Evolutionary conservation across 2,113 vertebrate species (phyloP).

Genomic region (Engraulis encrasicolus): DNA sequence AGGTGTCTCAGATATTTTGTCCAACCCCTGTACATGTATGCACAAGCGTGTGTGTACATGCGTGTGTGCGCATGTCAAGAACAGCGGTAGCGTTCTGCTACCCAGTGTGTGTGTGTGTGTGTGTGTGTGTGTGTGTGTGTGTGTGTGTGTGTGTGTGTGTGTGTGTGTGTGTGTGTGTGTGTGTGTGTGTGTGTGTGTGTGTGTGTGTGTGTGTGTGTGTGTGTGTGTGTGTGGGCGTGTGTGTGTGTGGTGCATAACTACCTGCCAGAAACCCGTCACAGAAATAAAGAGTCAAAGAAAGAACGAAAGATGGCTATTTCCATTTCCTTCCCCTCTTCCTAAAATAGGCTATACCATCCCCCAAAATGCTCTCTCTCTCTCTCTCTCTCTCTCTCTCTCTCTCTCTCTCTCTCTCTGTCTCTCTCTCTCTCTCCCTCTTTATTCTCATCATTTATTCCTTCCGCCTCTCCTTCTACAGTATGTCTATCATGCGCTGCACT

Average conservation of each 20-base stretch:
- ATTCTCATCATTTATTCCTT: neutral
- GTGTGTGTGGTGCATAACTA: neutral
- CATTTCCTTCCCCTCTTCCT: neutral
- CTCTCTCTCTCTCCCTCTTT: neutral
- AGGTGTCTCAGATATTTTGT: too few species aligned
- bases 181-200: slow-evolving; percentile 5
- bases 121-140: neutral
- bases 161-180: neutral
- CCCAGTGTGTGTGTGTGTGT: neutral
- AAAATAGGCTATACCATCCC: neutral
- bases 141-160: neutral
- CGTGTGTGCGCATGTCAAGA: too few species aligned
- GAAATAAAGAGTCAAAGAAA: neutral
- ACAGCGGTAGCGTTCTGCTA: too few species aligned
- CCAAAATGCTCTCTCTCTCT: neutral
- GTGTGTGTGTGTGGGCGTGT: neutral
- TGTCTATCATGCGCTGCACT: too few species aligned
- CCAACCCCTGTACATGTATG: too few species aligned
- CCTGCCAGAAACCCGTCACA: neutral
- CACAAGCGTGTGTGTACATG: too few species aligned
- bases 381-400: neutral
- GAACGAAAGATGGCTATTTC: too few species aligned
- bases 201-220: neutral
- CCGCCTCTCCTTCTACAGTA: too few species aligned
- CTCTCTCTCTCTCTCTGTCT: neutral